These are phyloP conservation scores for Hippocampus barbouri DNA, from an alignment of 2,113 vertebrate species.

Conservation along the genomic window DNA sequence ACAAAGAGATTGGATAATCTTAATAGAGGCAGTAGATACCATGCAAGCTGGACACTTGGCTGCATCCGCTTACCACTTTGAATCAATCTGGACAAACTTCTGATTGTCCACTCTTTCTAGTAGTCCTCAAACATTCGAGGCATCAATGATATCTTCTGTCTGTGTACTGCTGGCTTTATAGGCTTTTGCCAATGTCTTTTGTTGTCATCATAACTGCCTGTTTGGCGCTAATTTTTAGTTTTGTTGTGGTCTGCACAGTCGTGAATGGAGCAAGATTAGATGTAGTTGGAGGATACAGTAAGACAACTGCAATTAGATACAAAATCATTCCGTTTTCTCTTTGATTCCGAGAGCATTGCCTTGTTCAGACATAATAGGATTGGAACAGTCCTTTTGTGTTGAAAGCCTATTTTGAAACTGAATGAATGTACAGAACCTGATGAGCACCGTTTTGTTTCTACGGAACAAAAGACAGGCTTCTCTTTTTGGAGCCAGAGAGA, in stretches of 20 bases:
- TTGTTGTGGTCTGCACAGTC: slow-evolving; percentile 60
- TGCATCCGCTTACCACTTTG: slow-evolving; percentile 22
- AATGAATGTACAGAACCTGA: slow-evolving; percentile 61
- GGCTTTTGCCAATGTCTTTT: slow-evolving; percentile 47
- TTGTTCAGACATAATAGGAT: slow-evolving; percentile 66
- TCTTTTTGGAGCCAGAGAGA: slow-evolving; percentile 45
- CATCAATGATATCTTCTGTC: slow-evolving; percentile 30
- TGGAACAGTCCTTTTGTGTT: slow-evolving; percentile 65
- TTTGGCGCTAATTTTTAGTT: slow-evolving; percentile 56
- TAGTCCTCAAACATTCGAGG: slow-evolving; percentile 24
- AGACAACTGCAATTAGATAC: slow-evolving; percentile 77
- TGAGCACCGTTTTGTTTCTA: slow-evolving; percentile 59
- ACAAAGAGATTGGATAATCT: slow-evolving; percentile 32
- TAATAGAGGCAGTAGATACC: slow-evolving; percentile 27
- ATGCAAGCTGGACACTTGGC: not conserved
- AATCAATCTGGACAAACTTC: slow-evolving; percentile 16
- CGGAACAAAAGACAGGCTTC: slow-evolving; percentile 58
- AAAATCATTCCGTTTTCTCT: slow-evolving; percentile 52
- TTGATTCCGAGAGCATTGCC: slow-evolving; percentile 53
- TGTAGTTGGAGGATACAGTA: slow-evolving; percentile 70
- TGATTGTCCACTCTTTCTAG: slow-evolving; percentile 15
- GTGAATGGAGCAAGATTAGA: slow-evolving; percentile 80
- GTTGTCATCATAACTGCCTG: slow-evolving; percentile 63
- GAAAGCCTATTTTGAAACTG: slow-evolving; percentile 62
- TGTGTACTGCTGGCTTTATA: slow-evolving; percentile 45